Evolutionary conservation across 2,888 invertebrate species (phyloP), one percentile per base, ranked within the genome.

Genomic region (Hyalella azteca): DNA sequence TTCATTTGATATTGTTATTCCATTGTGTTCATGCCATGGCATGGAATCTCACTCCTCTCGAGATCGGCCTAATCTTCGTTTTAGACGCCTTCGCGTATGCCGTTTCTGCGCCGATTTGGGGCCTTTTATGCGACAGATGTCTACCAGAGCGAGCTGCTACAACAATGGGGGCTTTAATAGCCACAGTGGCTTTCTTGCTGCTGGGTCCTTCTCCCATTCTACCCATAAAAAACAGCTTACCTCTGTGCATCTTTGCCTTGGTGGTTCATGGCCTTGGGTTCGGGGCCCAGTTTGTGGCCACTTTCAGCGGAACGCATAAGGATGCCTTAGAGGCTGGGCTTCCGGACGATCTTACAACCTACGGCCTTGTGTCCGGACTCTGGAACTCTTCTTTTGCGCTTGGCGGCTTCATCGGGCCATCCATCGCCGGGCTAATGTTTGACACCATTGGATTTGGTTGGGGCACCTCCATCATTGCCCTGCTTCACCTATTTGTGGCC

Each of bases 301-400:
- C 94, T 3, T 96, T 96, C 88, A 92, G 94, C 9, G 94, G 94
- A 86, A 94, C 95, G 11, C 90, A 96, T 11, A 90, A 92, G 84
- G 93, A 93, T 5, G 91, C 94, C 9, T 91, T 95, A 94, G 89
- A 90, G 0, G 90, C 91, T 85, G 94, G 94, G 1, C 92, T 95
- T 85, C 93, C 94, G 0, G 94, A 96, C 88, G 93, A 93, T 82
- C 90, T 96, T 85, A 94, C 95, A 86, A 96, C 96, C 0, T 96
- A 95, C 87, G 96, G 96, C 0, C 89, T 96, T 49, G 93, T 96
- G 11, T 95, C 96, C 0, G 96, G 95, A 0, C 90, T 96, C 86
- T 96, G 95, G 93, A 95, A 96, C 1, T 95, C 95, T 0, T 92
- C 94, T 0, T 95, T 96, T 86, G 95, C 96, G 0, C 89, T 96